Percentiles rank a stretch among this genome's conserved stretches.
Evolutionary conservation across 2,113 vertebrate species (phyloP).

Genomic region (Tapirus terrestris): DNA sequence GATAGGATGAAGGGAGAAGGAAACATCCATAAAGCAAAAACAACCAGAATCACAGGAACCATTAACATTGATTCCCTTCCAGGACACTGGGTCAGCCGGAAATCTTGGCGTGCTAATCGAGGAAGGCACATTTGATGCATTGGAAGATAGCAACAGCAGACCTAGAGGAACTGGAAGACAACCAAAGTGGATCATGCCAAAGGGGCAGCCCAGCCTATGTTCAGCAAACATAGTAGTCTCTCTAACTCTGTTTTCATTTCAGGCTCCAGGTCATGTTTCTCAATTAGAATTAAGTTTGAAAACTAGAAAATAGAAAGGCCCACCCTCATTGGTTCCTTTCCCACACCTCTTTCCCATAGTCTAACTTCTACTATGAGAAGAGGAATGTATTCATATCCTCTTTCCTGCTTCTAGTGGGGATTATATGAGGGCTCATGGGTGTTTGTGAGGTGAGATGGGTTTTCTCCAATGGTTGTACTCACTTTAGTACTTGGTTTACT

Average conservation of each 20-base stretch:
- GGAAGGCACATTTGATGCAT: neutral
- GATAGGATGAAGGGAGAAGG: constrained; percentile 58
- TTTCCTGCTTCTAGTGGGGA: neutral
- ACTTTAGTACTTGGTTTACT: neutral
- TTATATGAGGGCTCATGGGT: neutral
- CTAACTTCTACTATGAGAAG: neutral
- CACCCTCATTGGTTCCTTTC: neutral
- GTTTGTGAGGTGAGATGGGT: neutral
- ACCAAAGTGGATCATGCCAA: constrained; percentile 48
- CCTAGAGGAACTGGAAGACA: constrained; percentile 44
- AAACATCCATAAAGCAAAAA: constrained; percentile 81
- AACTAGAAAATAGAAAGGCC: neutral
- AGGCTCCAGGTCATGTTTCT: constrained; percentile 30
- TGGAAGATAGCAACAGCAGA: constrained; percentile 26
- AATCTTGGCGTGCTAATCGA: constrained; percentile 68
- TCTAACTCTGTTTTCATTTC: constrained; percentile 29
- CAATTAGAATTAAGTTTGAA: constrained; percentile 42
- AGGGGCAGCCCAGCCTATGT: constrained; percentile 38
- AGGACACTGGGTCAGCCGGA: constrained; percentile 58
- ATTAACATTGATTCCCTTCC: constrained; percentile 81
- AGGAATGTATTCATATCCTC: neutral
- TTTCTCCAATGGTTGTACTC: neutral
- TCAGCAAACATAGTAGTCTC: constrained; percentile 14
- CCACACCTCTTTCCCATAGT: neutral
- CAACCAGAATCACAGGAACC: constrained; percentile 75